These are phyloP conservation scores for Heliconius hewitsoni DNA, from an alignment of 1,140 invertebrate species.

Conservation along the genomic window DNA sequence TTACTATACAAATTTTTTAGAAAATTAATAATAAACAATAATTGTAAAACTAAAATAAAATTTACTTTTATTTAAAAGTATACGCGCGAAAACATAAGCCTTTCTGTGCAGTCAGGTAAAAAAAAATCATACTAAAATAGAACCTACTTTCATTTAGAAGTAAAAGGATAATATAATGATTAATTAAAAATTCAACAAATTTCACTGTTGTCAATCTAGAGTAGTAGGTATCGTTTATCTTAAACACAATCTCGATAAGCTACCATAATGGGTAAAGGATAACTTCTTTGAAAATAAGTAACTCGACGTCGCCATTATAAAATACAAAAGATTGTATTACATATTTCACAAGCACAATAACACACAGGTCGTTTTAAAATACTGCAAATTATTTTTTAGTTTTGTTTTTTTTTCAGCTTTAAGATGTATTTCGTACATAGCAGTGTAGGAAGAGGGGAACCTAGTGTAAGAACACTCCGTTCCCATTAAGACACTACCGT, in stretches of 20 bases:
- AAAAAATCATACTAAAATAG: too few species aligned
- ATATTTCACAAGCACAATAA: not conserved
- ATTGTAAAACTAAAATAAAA: not conserved
- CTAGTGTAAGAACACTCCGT: too few species aligned
- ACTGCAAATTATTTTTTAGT: not conserved
- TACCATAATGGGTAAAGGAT: conserved; percentile 22
- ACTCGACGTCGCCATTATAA: conserved; percentile 6
- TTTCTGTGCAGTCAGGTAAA: too few species aligned
- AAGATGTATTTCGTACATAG: too few species aligned
- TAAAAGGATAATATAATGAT: not conserved
- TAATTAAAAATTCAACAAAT: not conserved
- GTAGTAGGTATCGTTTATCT: conserved; percentile 16
- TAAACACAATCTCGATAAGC: conserved; percentile 17
- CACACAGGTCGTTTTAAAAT: conserved; percentile 18
- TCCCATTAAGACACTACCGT: too few species aligned
- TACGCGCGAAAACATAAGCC: too few species aligned
- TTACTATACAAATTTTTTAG: too few species aligned
- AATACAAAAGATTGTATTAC: conserved; percentile 21
- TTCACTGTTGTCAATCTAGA: not conserved
- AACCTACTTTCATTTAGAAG: not conserved
- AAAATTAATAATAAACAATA: too few species aligned
- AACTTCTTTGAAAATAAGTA: conserved; percentile 23
- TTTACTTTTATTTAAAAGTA: not conserved
- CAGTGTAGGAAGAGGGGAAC: too few species aligned
- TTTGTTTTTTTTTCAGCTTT: too few species aligned